Evolutionary conservation across 1,140 invertebrate species (phyloP).

Genomic region (Leptinotarsa texana): DNA sequence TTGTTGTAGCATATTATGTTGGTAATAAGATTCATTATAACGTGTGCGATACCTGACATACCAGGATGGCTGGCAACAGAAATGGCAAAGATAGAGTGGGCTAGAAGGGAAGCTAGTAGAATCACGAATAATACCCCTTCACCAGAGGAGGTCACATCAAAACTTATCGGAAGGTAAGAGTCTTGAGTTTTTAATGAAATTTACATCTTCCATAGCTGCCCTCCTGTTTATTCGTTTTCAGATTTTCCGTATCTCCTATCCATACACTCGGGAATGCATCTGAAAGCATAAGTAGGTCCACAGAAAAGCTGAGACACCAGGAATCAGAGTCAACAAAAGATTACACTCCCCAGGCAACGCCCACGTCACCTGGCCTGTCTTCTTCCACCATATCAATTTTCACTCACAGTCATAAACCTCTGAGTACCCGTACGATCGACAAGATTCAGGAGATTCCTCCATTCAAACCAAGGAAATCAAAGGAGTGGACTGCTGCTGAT

Average conservation of each 20-base stretch:
- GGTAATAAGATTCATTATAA: slow-evolving; percentile 76
- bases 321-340: slow-evolving; percentile 33
- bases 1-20: slow-evolving; percentile 83
- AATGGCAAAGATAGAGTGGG: slow-evolving; percentile 84
- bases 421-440: slow-evolving; percentile 55
- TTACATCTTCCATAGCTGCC: too few species aligned
- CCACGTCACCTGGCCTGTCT: slow-evolving; percentile 39
- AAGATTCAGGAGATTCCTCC: slow-evolving; percentile 61
- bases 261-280: slow-evolving; percentile 42
- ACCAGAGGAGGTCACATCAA: slow-evolving; percentile 49
- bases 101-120: slow-evolving; percentile 66
- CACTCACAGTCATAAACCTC: slow-evolving; percentile 48
- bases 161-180: slow-evolving; percentile 51
- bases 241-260: slow-evolving; percentile 55
- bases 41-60: slow-evolving; percentile 87
- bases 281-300: slow-evolving; percentile 36
- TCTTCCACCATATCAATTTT: slow-evolving; percentile 41
- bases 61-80: slow-evolving; percentile 89
- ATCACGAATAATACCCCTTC: slow-evolving; percentile 48
- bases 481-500: slow-evolving; percentile 55
- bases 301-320: slow-evolving; percentile 41
- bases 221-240: slow-evolving; percentile 25
- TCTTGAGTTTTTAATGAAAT: too few species aligned
- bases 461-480: slow-evolving; percentile 60
- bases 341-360: slow-evolving; percentile 40